Percentiles rank a stretch among this genome's conserved stretches.
These are phyloP conservation scores for Hirtodrosophila trivittata DNA, from an alignment of 2,888 invertebrate species.

Conservation along the genomic window DNA sequence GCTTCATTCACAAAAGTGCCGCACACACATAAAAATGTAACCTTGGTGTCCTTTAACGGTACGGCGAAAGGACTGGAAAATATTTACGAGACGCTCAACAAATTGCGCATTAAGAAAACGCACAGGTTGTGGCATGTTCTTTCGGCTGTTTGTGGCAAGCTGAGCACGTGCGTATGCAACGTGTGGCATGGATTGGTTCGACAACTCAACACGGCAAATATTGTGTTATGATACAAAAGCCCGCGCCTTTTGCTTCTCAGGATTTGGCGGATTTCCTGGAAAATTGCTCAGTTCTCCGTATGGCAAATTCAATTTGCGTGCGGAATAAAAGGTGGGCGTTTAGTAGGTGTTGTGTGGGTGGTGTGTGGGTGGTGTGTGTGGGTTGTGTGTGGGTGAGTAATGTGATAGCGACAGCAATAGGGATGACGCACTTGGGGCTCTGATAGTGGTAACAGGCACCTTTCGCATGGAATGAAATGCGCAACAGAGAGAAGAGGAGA, in stretches of 20 bases:
- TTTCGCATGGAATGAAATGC: conserved; percentile 37
- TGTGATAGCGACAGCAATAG: conserved; percentile 51
- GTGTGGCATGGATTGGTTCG: conserved; percentile 17
- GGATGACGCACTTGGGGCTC: conserved; percentile 64
- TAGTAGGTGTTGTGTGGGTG: no score
- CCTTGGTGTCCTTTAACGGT: conserved; percentile 1
- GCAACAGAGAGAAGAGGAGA: conserved; percentile 42
- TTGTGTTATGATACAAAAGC: conserved; percentile 7
- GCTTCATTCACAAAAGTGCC: conserved; percentile 68
- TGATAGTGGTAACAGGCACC: conserved; percentile 37
- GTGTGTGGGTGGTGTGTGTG: neutral
- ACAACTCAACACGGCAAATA: neutral
- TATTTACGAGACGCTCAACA: conserved; percentile 47
- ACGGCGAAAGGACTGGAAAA: conserved; percentile 35
- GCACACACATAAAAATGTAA: neutral
- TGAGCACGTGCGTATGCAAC: conserved; percentile 27
- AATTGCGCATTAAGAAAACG: conserved; percentile 41
- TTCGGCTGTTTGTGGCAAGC: neutral
- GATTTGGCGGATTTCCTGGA: conserved; percentile 46
- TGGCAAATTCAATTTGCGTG: conserved; percentile 66
- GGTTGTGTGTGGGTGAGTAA: neutral
- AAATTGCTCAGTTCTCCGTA: conserved; percentile 47
- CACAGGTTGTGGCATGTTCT: neutral
- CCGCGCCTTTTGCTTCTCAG: conserved; percentile 25
- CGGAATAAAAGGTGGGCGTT: neutral